phyloP scores from a whole-genome alignment of 2,113 vertebrate species.

The Bambusicola thoracicus region DNA sequence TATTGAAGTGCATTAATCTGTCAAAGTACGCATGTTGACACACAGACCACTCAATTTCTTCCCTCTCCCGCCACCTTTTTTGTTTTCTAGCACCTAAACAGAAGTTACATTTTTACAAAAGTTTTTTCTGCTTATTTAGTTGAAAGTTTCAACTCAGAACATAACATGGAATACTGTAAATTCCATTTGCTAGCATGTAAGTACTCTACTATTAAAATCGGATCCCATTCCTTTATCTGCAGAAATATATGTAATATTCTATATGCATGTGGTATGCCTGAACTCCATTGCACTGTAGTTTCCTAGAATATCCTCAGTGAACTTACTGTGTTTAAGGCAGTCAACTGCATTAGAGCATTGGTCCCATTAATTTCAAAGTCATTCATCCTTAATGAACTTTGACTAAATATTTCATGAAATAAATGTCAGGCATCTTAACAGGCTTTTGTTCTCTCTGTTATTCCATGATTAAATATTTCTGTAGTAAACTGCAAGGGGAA shows the following conservation, averaged over 20 bases:
- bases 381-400: conserved; percentile 53
- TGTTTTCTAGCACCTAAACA: not conserved
- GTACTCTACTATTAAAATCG: not conserved
- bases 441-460: conserved; percentile 29
- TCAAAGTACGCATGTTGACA: not conserved
- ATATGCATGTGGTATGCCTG: not conserved
- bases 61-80: not conserved
- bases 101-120: not conserved
- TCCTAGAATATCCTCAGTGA: not conserved
- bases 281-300: not conserved
- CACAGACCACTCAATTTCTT: not conserved
- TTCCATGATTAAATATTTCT: conserved; percentile 61
- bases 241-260: not conserved
- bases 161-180: not conserved
- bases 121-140: not conserved
- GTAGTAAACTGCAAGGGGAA: conserved; percentile 13
- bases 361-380: conserved; percentile 36
- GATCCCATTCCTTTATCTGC: not conserved
- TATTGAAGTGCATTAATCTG: not conserved
- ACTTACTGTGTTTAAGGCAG: not conserved
- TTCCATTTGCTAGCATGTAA: not conserved
- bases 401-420: conserved; percentile 70
- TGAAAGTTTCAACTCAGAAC: not conserved
- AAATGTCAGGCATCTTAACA: conserved; percentile 33
- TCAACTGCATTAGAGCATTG: not conserved